Conservation (phyloP, 2,888 invertebrate genomes). For the Scelioninae gen. 2 region DNA sequence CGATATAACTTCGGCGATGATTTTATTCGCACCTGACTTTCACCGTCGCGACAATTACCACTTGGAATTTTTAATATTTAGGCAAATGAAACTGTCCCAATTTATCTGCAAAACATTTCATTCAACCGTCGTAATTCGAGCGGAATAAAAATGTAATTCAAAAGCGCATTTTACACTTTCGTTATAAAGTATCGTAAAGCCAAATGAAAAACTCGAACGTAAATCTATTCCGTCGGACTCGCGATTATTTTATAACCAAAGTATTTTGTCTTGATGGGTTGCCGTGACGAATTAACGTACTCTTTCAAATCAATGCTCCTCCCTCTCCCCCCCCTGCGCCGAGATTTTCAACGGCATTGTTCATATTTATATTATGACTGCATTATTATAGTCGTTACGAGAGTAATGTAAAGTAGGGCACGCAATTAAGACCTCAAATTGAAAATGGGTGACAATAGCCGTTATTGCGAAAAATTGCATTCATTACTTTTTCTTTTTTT, state of each 20-base stretch:
- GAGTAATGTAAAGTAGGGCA: conserved; percentile 51
- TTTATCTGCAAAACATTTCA: too few relatives aligned
- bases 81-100: too few relatives aligned
- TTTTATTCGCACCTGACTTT: too few relatives aligned
- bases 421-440: conserved; percentile 51
- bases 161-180: too few relatives aligned
- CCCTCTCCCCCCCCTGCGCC: conserved; percentile 37
- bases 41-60: too few relatives aligned
- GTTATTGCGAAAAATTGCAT: conserved; percentile 36
- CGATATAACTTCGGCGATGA: too few relatives aligned
- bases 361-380: conserved; percentile 46
- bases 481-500: conserved; percentile 35
- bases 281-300: conserved; percentile 46
- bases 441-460: conserved; percentile 44
- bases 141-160: too few relatives aligned
- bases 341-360: conserved; percentile 44
- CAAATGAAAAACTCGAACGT: conserved; percentile 19
- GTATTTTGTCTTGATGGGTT: conserved; percentile 36
- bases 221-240: conserved; percentile 16
- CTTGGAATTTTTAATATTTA: too few relatives aligned
- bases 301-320: conserved; percentile 36
- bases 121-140: too few relatives aligned
- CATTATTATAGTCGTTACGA: conserved; percentile 44
- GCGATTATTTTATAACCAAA: conserved; percentile 44
- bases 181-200: too few relatives aligned